Evolutionary conservation across 2,113 vertebrate genomes (phyloP).

Genomic region (Phodopus roborovskii): DNA sequence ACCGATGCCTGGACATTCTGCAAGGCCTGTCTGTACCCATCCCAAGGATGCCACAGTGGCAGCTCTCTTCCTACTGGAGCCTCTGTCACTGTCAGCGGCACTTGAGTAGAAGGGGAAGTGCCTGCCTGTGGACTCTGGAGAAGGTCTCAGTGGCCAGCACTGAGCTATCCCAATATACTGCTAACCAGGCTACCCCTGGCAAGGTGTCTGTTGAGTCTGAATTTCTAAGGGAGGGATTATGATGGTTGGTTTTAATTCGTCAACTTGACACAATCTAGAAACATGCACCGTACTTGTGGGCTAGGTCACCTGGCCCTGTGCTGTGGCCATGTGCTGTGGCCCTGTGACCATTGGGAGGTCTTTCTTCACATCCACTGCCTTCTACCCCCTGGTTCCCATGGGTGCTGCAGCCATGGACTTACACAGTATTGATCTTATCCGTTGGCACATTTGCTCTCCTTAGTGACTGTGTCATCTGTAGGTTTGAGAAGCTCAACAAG

Average conservation of each 20-base stretch:
- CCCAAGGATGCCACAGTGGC: accelerated
- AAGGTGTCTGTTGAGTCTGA: background rate
- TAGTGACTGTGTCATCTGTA: slow-evolving; percentile 44
- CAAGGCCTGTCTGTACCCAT: background rate
- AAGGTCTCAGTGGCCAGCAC: accelerated
- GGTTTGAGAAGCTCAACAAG: slow-evolving; percentile 17
- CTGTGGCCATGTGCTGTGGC: too few relatives aligned
- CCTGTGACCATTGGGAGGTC: background rate
- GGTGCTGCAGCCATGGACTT: background rate
- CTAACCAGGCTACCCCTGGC: background rate
- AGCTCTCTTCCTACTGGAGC: accelerated
- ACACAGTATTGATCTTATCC: background rate
- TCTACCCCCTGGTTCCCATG: background rate
- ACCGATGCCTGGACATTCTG: accelerated
- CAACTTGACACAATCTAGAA: background rate
- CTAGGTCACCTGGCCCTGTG: background rate
- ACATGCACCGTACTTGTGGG: background rate
- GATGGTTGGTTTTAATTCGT: background rate
- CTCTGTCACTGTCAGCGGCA: accelerated
- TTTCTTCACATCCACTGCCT: background rate
- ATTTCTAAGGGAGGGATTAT: background rate
- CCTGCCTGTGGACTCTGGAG: accelerated
- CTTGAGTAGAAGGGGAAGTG: accelerated
- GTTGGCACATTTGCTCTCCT: slow-evolving; percentile 48
- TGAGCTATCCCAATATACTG: accelerated